Base-by-base conservation (phyloP, 2,113 vertebrate species). In the Columba livia region DNA sequence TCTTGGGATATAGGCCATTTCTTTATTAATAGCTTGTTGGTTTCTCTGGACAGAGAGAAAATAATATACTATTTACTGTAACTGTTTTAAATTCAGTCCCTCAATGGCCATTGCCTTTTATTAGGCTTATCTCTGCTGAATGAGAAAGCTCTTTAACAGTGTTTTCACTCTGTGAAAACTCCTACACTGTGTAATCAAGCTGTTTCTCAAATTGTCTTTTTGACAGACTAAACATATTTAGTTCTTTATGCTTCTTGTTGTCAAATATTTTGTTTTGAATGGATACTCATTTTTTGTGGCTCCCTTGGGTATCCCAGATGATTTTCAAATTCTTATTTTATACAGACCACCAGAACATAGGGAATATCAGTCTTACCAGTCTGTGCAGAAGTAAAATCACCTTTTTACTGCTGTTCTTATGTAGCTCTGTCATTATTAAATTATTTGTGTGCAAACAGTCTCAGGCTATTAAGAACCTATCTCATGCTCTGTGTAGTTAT, bases 141-240 rank as follows among this genome's bases (percentile, higher is more conserved):
- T 89, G 73, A 89, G 81, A 94, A 82, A 83, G 73, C 72, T 73
- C 61, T 93, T 70, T 64, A 90, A 50, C 53, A 75, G 65, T 60
- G 56, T 64, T 93, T 88, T 47, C 42, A 60, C 29, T 78, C 67
- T 71, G 25, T 79, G 92, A 71, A 93, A 93, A 91, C 61, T 93
- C 86, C 92, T 91, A 64, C 89, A 28, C 86, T 92, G 17, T 88
- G 88, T 70, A 85, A 86, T 71, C 77, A 89, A 93, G 40, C 62
- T 70, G n/a, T 94, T 93, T 84, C 84, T 95, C 94, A 89, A 79
- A 88, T 80, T 92, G 88, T 75, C 86, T 93, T 90, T 94, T 80
- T 78, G 89, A 90, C 51, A 72, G 73, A 84, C 89, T 65, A 92
- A 71, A 74, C 62, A 81, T 93, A 51, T 84, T 95, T 64, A 31